Evolutionary conservation across 2,113 vertebrate genomes (phyloP).

Genomic region (Gracilinanus agilis): DNA sequence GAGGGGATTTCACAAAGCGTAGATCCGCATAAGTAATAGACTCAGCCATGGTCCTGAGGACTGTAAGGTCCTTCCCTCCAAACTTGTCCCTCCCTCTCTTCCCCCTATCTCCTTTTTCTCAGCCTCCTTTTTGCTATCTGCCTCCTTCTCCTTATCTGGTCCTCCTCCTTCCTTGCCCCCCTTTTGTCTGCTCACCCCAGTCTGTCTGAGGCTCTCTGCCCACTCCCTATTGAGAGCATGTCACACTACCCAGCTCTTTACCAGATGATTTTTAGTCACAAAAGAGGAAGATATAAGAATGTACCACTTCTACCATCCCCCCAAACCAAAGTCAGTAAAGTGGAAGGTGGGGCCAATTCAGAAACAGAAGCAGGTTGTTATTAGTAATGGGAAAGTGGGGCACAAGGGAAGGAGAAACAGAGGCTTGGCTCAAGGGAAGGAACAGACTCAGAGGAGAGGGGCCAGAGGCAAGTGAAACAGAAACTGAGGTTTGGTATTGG

Average conservation of each 20-base stretch:
- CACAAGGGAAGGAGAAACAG: neutral
- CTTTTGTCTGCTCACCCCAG: neutral
- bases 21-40: slow-evolving; percentile 79
- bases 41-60: slow-evolving; percentile 69
- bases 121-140: neutral
- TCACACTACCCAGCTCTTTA: neutral
- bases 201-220: neutral
- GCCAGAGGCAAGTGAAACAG: neutral
- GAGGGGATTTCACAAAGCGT: slow-evolving; percentile 73
- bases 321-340: slow-evolving; percentile 68
- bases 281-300: slow-evolving; percentile 74
- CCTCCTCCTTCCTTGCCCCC: neutral
- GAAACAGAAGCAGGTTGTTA: neutral
- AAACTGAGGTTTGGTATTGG: neutral
- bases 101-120: neutral
- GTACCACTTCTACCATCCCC: neutral
- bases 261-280: slow-evolving; percentile 45
- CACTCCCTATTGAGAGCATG: neutral
- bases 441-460: neutral
- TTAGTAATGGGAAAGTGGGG: neutral
- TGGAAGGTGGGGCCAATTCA: neutral
- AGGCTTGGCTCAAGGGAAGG: neutral
- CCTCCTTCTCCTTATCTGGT: neutral
- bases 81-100: rapidly evolving
- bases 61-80: neutral